phyloP scores from a whole-genome alignment of 35 echinoderm and acorn worm species.

The Ophiothrix spiculata region DNA sequence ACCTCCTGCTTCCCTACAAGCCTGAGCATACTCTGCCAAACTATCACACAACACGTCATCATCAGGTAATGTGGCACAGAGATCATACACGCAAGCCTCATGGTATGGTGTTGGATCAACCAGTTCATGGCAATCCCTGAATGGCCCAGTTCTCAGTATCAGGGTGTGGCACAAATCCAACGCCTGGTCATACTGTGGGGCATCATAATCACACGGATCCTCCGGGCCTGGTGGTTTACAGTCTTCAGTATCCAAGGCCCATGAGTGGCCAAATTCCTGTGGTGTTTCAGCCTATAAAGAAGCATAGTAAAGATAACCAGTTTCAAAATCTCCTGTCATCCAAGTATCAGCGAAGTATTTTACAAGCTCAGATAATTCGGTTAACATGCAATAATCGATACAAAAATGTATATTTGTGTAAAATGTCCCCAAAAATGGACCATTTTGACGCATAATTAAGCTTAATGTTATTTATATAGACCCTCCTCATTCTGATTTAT shows the following conservation, averaged over 20 bases:
- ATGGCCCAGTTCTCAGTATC: background rate
- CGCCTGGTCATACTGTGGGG: constrained; percentile 13
- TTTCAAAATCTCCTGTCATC: too few relatives aligned
- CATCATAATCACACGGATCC: constrained; percentile 36
- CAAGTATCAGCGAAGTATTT: too few relatives aligned
- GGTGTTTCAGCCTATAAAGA: too few relatives aligned
- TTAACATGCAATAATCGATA: too few relatives aligned
- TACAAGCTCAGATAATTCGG: too few relatives aligned
- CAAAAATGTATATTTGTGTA: too few relatives aligned
- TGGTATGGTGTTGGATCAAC: background rate
- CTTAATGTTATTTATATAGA: too few relatives aligned
- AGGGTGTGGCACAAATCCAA: constrained; percentile 41
- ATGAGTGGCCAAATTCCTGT: constrained; percentile 52
- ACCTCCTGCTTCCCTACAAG: background rate
- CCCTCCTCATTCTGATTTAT: too few relatives aligned
- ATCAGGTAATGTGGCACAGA: background rate
- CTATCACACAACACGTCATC: background rate
- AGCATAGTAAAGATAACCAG: too few relatives aligned
- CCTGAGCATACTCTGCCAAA: background rate
- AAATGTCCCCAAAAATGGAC: too few relatives aligned
- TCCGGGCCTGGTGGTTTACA: constrained; percentile 28
- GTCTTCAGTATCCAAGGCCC: constrained; percentile 25
- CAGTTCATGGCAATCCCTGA: background rate
- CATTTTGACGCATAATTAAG: too few relatives aligned
- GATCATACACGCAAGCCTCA: background rate